Conservation (phyloP, 2,113 vertebrate genomes). For the Pseudorectes ferrugineus region DNA sequence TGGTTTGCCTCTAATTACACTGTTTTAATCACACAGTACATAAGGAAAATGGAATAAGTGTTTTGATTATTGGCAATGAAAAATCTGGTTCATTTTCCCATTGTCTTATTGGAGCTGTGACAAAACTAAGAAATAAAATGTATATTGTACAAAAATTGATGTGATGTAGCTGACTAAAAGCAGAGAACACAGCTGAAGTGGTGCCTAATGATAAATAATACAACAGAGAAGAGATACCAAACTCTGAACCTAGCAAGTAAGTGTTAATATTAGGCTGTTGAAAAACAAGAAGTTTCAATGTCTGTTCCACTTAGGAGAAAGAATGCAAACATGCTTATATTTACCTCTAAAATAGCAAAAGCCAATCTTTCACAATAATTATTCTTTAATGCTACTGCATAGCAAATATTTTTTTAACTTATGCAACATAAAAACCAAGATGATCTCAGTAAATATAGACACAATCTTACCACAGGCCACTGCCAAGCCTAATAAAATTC, state of each 20-base stretch:
- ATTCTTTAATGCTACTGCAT: neutral
- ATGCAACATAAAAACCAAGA: neutral
- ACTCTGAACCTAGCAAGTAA: neutral
- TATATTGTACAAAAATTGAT: neutral
- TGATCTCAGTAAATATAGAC: neutral
- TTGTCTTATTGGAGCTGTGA: neutral
- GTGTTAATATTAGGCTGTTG: neutral
- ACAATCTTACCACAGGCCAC: neutral
- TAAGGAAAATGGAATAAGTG: neutral
- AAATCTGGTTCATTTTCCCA: neutral
- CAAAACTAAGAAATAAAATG: neutral
- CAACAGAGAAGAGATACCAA: neutral
- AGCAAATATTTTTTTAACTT: neutral
- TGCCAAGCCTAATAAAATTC: neutral
- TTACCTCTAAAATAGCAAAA: neutral
- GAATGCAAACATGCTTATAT: neutral
- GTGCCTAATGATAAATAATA: neutral
- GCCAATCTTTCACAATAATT: neutral
- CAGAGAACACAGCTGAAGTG: neutral
- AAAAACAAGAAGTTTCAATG: neutral
- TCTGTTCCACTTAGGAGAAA: neutral
- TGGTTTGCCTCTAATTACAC: neutral
- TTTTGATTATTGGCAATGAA: neutral
- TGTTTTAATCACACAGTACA: neutral
- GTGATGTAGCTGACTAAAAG: neutral